Evolutionary conservation across 1,140 invertebrate genomes (phyloP), one percentile per base, ranked within the genome.

Genomic region (Manduca sexta): DNA sequence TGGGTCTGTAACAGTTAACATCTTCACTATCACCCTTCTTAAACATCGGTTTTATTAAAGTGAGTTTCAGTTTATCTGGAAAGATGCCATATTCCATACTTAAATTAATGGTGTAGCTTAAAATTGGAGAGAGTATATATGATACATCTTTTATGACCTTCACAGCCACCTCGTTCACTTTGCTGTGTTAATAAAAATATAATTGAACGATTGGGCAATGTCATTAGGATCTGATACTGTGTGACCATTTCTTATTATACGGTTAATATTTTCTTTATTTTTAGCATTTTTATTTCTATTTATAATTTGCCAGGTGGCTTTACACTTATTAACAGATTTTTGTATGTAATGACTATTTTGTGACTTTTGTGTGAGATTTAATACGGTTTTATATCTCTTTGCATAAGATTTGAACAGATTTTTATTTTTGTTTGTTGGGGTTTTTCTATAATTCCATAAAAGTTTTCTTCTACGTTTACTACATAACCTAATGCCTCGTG

Each of bases 21-120:
- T 45, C 38, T 14, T 52, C 31, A 35, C 29, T 49, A 33, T 52
- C 26, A 12, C 40, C 45, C 39, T 51, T 56, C 21, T 56, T 56
- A 33, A 47, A 50, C 11, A 51, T 14, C 0, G 48, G 48, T 40
- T 47, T 45, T 26, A 56, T 56, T 31, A 48, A 12, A 12, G 49
- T 39, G 8, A 18, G 33, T 45, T 56, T 56, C 1, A 56, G 34
- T 11, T 38, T 50, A n/a, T 44, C 30, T 8, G 49, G 54, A 21
- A 51, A 56, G 4, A 48, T 34, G n/a, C 54, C 54, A 7, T 21
- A 21, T 18, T 47, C 33, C 1, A 45, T 45, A 21, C 43, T 35
- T 17, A 45, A 16, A 21, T 45, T 45, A 3, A 21, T 21, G 21
- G 21, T 21, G 21, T 21, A 21, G 7, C 21, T 31, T 13, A 43